phyloP scores from a whole-genome alignment of 2,797 vertebrate species.

The Pogonophryne albipinna region DNA sequence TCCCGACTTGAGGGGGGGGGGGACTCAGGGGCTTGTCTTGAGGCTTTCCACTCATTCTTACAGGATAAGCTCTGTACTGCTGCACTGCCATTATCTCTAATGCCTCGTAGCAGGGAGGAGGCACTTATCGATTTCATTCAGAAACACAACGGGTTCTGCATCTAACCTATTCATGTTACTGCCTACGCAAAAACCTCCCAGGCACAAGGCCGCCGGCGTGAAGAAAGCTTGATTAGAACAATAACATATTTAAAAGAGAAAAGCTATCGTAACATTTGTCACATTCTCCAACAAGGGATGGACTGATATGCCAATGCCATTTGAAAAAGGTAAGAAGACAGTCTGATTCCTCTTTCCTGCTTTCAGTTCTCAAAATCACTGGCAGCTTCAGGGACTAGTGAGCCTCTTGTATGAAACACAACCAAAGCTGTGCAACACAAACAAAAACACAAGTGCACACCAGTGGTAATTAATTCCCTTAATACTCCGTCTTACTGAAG shows the following conservation, averaged over 20 bases:
- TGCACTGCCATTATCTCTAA: constrained; percentile 35
- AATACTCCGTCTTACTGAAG: not conserved
- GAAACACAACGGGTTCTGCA: constrained; percentile 14
- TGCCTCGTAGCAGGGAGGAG: constrained; percentile 27
- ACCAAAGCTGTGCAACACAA: not conserved
- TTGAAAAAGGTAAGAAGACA: constrained; percentile 5
- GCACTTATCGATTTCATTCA: constrained; percentile 41
- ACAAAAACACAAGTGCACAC: not conserved
- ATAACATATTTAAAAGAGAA: not conserved
- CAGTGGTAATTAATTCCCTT: not conserved
- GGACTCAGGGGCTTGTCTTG: not conserved
- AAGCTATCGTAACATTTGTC: not conserved
- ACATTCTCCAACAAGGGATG: not conserved
- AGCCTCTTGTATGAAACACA: constrained; percentile 4
- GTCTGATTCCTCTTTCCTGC: constrained; percentile 14
- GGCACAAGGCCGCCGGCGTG: constrained; percentile 9
- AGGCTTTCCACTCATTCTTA: constrained; percentile 32
- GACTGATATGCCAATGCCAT: not conserved
- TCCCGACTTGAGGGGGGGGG: not conserved
- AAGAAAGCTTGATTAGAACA: not conserved
- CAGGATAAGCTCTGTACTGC: constrained; percentile 35
- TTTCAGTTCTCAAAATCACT: constrained; percentile 20
- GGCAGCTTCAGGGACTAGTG: not conserved
- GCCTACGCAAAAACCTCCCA: constrained; percentile 23
- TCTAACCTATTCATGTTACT: constrained; percentile 26